Evolutionary conservation across 2,888 invertebrate species (phyloP), one percentile per base, ranked within the genome.

Genomic region (Cantharis nigra): DNA sequence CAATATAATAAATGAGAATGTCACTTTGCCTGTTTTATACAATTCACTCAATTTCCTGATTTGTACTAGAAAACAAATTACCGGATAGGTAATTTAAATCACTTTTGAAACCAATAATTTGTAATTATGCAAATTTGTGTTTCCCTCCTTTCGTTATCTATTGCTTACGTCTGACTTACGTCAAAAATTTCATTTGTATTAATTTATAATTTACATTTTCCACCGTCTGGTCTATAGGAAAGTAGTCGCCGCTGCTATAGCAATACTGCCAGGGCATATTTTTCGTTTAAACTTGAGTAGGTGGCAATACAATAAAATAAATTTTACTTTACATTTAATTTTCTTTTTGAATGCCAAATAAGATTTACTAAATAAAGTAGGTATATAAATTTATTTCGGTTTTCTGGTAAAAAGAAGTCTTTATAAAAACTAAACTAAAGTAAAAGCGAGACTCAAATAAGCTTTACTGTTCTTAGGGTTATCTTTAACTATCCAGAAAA

Each of bases 361-460:
- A 67, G 65, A 67, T 67, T 26, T 67, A 67, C 65, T 67, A 26
- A 67, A 67, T 67, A 67, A 67, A 67, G 23, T 23, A 26, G 49
- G n/a, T 49, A 49, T 23, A 67, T 26, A 23, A 67, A 67, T 67
- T 67, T 67, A 23, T 67, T 67, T 67, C 26, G 23, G 13, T 67
- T 67, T 67, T 23, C 65, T 67, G 9, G 65, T 23, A 64, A 23
- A 26, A 23, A 64, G n/a, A 33, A 67, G n/a, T 26, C 65, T 67
- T 67, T 23, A 67, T 20, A 67, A 67, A 67, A 67, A 67, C 65
- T 67, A 67, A 67, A 67, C n/a, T 26, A 67, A 67, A 67, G 65
- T 67, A 67, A 67, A 67, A 64, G 64, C 65, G 65, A n/a, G n/a
- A 67, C 23, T 67, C 65, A 23, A 67, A 23, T 23, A 23, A 67